phyloP scores from a whole-genome alignment of 2,797 vertebrate species.

The Malacoraja senta region DNA sequence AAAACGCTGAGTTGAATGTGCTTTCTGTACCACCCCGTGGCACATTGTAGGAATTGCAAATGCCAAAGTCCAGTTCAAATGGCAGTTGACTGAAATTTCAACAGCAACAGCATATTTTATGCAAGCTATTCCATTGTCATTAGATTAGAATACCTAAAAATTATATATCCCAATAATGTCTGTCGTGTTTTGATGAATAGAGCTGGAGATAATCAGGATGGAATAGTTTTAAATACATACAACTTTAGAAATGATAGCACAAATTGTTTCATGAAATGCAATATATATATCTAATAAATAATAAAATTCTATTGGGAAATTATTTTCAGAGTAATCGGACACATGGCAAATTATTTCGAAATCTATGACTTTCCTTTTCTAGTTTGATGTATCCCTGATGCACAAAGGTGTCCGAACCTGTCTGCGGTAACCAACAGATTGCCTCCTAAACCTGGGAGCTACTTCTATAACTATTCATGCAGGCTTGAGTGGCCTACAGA shows the following conservation, averaged over 20 bases:
- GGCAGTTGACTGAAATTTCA: neutral
- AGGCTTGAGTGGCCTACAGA: too few species aligned
- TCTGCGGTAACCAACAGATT: too few species aligned
- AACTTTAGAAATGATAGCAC: neutral
- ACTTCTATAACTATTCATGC: too few species aligned
- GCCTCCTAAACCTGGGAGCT: too few species aligned
- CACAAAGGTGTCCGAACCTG: too few species aligned
- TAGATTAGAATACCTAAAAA: neutral
- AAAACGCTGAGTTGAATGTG: conserved; percentile 67
- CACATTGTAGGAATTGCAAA: conserved; percentile 72
- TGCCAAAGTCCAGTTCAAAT: conserved; percentile 42
- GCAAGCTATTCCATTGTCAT: neutral
- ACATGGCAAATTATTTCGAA: too few species aligned
- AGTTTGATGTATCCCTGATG: too few species aligned
- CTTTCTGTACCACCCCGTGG: conserved; percentile 85
- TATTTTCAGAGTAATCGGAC: too few species aligned
- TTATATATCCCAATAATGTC: neutral
- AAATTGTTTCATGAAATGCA: neutral
- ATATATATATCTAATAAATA: neutral
- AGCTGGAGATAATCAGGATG: neutral
- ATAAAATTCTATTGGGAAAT: neutral
- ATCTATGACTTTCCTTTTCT: too few species aligned
- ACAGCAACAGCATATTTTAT: too few species aligned
- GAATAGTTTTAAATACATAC: neutral
- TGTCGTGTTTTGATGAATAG: neutral